phyloP scores from a whole-genome alignment of 2,888 invertebrate genomes.

The Xanthostigma xanthostigma region DNA sequence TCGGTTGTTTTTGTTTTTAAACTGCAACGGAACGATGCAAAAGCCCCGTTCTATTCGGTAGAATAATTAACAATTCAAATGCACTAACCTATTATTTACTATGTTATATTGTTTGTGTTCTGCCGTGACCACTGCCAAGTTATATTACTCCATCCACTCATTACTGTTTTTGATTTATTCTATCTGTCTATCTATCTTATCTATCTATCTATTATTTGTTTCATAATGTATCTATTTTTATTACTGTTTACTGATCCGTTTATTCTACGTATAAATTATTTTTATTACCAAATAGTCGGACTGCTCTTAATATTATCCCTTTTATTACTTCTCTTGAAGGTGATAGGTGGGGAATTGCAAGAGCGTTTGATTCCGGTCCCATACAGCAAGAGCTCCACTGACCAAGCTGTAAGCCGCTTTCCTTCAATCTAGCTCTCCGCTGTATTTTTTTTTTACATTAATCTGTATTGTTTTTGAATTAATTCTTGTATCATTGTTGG shows the following conservation, averaged over 20 bases:
- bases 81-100: slow-evolving; percentile 8
- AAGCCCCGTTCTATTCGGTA: no score
- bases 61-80: not conserved
- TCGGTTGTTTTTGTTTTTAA: no score
- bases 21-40: no score
- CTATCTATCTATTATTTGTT: slow-evolving; percentile 28
- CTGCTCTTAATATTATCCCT: slow-evolving; percentile 64
- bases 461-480: slow-evolving; percentile 12
- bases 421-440: slow-evolving; percentile 36
- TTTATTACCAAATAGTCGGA: slow-evolving; percentile 25
- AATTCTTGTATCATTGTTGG: slow-evolving; percentile 3
- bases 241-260: slow-evolving; percentile 36
- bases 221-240: slow-evolving; percentile 25
- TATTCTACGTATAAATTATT: slow-evolving; percentile 9
- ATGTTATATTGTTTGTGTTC: slow-evolving; percentile 8
- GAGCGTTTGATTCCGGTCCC: slow-evolving; percentile 99
- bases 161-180: slow-evolving; percentile 4
- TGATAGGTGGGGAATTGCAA: slow-evolving; percentile 99
- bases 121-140: not conserved
- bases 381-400: slow-evolving; percentile 99
- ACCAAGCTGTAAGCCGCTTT: slow-evolving; percentile 97
- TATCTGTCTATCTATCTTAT: slow-evolving; percentile 22
- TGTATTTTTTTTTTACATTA: slow-evolving; percentile 17
- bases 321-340: slow-evolving; percentile 73
- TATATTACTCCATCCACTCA: not conserved